Conservation (phyloP, 1,140 invertebrate genomes). For the Philotrypesis tridentata region DNA sequence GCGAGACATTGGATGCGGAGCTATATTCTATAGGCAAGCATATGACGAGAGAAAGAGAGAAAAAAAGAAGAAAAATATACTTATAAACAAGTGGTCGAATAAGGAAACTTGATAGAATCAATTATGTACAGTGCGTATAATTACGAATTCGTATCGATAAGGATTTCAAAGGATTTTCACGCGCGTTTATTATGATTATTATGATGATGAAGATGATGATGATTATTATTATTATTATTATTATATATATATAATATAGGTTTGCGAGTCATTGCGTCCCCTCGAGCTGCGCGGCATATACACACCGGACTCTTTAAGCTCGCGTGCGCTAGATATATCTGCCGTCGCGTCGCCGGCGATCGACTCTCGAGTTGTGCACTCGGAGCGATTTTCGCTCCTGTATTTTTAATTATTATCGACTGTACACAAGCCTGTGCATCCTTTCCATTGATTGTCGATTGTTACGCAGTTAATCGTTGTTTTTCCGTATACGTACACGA, state of each 20-base stretch:
- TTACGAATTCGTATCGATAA: conserved; percentile 39
- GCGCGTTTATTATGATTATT: conserved; percentile 31
- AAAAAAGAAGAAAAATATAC: not conserved
- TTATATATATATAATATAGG: no score
- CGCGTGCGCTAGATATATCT: not conserved
- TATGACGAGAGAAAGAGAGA: not conserved
- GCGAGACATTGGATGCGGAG: not conserved
- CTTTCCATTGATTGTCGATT: no score
- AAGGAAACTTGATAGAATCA: conserved; percentile 42
- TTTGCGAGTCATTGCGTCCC: conserved; percentile 18
- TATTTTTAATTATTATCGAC: no score
- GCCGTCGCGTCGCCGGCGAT: not conserved
- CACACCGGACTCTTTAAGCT: not conserved
- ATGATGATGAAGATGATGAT: no score
- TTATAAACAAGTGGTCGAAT: conserved; percentile 26
- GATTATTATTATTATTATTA: no score
- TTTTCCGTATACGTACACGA: no score
- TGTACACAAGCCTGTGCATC: no score
- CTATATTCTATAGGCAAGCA: no score
- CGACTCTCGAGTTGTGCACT: not conserved
- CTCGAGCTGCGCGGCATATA: conserved; percentile 3
- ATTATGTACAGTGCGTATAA: conserved; percentile 42
- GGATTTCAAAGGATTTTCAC: conserved; percentile 38
- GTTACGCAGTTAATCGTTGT: no score
- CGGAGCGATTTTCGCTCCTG: no score